Conservation (phyloP, 2,113 vertebrate species). For the Onychorhynchus coronatus region DNA sequence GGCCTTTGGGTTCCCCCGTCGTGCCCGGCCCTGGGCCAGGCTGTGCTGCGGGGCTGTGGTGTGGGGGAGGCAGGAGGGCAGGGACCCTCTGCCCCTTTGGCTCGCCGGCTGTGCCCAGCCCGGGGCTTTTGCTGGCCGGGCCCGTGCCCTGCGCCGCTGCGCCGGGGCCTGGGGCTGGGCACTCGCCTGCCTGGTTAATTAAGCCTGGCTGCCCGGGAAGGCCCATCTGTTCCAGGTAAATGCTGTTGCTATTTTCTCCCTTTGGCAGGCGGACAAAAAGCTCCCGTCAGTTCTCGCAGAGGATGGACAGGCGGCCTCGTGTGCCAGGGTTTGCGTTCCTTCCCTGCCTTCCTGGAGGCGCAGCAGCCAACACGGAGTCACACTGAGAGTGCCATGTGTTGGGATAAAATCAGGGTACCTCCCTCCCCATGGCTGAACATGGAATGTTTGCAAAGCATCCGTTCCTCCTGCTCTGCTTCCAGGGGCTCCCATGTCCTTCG, state of each 20-base stretch:
- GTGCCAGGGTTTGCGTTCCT: conserved; percentile 2
- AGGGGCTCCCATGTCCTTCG: not conserved
- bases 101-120: not conserved
- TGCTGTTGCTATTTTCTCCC: not conserved
- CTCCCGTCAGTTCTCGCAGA: not conserved
- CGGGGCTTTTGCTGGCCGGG: not conserved
- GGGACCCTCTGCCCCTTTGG: not conserved
- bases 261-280: not conserved
- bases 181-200: conserved; percentile 53
- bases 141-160: not conserved
- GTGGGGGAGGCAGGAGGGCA: not conserved
- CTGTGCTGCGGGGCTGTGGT: not conserved
- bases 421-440: not conserved
- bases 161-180: not conserved
- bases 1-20: not conserved
- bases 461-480: not conserved
- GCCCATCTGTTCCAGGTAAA: conserved; percentile 61
- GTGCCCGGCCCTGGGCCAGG: not conserved
- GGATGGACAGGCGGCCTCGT: not conserved
- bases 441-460: not conserved
- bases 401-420: not conserved
- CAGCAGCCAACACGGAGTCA: not conserved
- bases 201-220: conserved; percentile 35
- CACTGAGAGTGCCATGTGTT: not conserved
- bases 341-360: not conserved